These are phyloP conservation scores for Enchytraeus crypticus DNA, from an alignment of 2,888 invertebrate genomes.

Conservation along the genomic window DNA sequence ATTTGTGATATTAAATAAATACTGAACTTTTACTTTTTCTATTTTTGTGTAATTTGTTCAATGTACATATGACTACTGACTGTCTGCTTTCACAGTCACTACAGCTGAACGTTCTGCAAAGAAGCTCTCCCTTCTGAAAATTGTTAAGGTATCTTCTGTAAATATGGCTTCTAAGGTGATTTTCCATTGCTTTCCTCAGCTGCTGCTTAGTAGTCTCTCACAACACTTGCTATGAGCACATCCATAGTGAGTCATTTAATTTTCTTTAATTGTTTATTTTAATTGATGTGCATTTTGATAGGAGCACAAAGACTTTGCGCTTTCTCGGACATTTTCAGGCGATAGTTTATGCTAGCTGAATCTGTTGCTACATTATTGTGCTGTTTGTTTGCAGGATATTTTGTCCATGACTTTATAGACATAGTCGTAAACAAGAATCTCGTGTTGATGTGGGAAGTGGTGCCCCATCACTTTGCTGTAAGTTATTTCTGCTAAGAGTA, in stretches of 20 bases:
- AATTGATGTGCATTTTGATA: no score
- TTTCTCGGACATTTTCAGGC: no score
- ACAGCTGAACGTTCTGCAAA: no score
- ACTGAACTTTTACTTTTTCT: neutral
- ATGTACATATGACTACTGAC: no score
- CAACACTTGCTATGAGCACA: neutral
- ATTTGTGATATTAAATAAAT: neutral
- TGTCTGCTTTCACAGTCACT: no score
- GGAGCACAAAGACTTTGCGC: no score
- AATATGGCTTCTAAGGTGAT: no score
- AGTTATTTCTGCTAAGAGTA: slow-evolving; percentile 27
- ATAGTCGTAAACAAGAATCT: slow-evolving; percentile 29
- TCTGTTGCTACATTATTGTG: neutral
- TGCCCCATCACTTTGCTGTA: slow-evolving; percentile 43
- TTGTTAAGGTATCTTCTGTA: no score
- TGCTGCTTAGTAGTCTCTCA: no score
- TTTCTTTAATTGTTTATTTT: no score
- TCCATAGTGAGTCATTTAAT: neutral
- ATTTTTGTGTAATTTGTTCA: neutral
- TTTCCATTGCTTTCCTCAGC: no score
- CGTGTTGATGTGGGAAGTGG: slow-evolving; percentile 39
- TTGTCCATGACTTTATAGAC: slow-evolving; percentile 33
- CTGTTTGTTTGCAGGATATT: slow-evolving; percentile 29
- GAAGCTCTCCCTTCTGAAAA: no score
- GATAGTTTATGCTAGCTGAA: neutral